Percentiles rank a stretch among this genome's conserved stretches.
Evolutionary conservation across 2,113 vertebrate species (phyloP).

Genomic region (Alaudala cheleensis): DNA sequence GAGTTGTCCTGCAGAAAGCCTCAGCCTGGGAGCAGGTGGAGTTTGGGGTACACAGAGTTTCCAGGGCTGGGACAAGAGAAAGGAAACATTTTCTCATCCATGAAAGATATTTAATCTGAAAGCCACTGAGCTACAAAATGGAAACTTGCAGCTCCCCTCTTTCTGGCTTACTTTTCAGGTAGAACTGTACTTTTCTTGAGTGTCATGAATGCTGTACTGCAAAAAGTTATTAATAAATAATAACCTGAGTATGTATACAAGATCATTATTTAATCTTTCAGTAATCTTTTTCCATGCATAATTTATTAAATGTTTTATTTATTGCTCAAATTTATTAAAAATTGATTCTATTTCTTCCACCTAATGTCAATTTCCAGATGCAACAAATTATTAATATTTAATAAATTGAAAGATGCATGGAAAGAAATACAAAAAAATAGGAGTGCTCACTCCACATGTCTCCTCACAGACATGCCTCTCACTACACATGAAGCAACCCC

Average conservation of each 20-base stretch:
- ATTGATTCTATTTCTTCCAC: slow-evolving; percentile 64
- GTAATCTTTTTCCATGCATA: slow-evolving; percentile 61
- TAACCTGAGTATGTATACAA: slow-evolving; percentile 50
- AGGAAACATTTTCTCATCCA: neutral
- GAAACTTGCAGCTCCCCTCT: neutral
- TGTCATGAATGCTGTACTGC: neutral
- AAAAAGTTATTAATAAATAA: slow-evolving; percentile 59
- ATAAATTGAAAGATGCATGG: slow-evolving; percentile 48
- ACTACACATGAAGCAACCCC: neutral
- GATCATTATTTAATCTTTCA: slow-evolving; percentile 70
- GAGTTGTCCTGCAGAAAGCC: neutral
- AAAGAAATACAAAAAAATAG: neutral
- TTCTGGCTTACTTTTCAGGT: neutral
- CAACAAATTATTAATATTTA: slow-evolving; percentile 59
- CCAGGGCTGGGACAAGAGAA: neutral
- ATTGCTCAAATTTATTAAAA: slow-evolving; percentile 67
- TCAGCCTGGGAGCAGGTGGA: neutral
- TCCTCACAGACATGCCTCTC: neutral
- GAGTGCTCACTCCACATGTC: neutral
- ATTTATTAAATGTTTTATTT: slow-evolving; percentile 72
- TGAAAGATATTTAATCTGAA: neutral
- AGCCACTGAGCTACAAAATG: neutral
- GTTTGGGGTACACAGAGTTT: neutral
- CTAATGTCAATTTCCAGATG: slow-evolving; percentile 39
- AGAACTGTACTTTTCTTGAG: neutral